A percentile compares a stretch with the other conserved stretches of the same genome.
These are phyloP conservation scores for Nemurella pictetii DNA, from an alignment of 2,888 invertebrate genomes.

Conservation along the genomic window DNA sequence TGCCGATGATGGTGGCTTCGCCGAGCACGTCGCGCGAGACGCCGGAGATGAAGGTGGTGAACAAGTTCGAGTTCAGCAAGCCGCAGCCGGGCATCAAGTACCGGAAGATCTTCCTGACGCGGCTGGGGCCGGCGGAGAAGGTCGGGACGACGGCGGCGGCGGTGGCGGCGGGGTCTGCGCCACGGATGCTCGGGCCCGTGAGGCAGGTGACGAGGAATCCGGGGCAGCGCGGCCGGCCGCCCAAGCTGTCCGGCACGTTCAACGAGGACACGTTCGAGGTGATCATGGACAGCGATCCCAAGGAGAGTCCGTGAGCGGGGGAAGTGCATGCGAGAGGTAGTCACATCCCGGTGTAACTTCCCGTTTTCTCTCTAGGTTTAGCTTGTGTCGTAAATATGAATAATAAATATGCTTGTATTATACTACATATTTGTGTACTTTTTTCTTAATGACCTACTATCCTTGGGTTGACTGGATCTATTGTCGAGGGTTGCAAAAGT, in stretches of 20 bases:
- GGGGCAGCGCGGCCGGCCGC: background rate
- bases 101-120: constrained; percentile 12
- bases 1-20: background rate
- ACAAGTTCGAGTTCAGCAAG: constrained; percentile 25
- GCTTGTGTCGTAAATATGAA: too few relatives aligned
- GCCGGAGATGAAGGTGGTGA: background rate
- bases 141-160: background rate
- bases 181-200: background rate
- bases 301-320: background rate
- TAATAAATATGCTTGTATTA: too few relatives aligned
- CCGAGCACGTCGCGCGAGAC: background rate
- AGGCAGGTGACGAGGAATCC: background rate
- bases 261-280: background rate
- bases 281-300: background rate
- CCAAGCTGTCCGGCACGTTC: background rate
- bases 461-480: too few relatives aligned
- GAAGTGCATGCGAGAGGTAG: too few relatives aligned
- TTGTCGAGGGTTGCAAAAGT: too few relatives aligned
- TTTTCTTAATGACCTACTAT: too few relatives aligned
- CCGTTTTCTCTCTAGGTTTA: too few relatives aligned
- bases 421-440: too few relatives aligned
- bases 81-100: constrained; percentile 17
- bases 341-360: too few relatives aligned
- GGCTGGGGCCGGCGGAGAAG: background rate
- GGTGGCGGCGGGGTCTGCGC: background rate